Evolutionary conservation across 2,888 invertebrate genomes (phyloP), one percentile per base, ranked within the genome.

Genomic region (Hydrotaea diabolus): DNA sequence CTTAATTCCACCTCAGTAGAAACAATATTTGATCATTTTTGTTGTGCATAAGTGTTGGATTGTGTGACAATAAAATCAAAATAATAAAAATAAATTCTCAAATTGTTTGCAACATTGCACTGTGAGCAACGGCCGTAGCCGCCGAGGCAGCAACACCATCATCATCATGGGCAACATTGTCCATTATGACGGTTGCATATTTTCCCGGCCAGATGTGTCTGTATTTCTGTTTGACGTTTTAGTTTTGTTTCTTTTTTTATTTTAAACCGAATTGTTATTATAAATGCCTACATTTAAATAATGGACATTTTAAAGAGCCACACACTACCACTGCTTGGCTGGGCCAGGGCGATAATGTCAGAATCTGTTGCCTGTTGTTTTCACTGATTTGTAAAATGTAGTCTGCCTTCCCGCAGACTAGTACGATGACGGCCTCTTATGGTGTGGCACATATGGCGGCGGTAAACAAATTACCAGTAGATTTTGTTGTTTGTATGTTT

Each of bases 381-480:
- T 59, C 15, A 26, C 26, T 26, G 59, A 55, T 55, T 55, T 55
- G 0, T 59, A 15, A 15, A 59, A 17, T 43, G 49, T 26, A 59
- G 59, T 23, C 59, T 1, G 23, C 39, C n/a, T 19, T 9, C n/a
- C 17, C n/a, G 19, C 36, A 1, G n/a, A 64, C 39, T 1, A 39
- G 1, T n/a, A 31, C 13, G 8, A 2, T 62, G 59, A 1, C 17
- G 9, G 39, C 39, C 31, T 15, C 66, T 66, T 4, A 62, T 64
- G 64, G 2, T 2, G 62, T 15, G 17, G 8, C 17, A 1, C 3
- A 62, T 31, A 62, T 64, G 69, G 21, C 43, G 66, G 66, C 43
- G 66, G 66, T 43, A 66, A n/a, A 66, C 66, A 66, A 66, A 66
- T 66, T 39, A 39, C 39, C 66, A 66, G 66, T 66, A 43, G 59